These are phyloP conservation scores for Australoheros facetus DNA, from an alignment of 2,797 vertebrate genomes.

Conservation along the genomic window DNA sequence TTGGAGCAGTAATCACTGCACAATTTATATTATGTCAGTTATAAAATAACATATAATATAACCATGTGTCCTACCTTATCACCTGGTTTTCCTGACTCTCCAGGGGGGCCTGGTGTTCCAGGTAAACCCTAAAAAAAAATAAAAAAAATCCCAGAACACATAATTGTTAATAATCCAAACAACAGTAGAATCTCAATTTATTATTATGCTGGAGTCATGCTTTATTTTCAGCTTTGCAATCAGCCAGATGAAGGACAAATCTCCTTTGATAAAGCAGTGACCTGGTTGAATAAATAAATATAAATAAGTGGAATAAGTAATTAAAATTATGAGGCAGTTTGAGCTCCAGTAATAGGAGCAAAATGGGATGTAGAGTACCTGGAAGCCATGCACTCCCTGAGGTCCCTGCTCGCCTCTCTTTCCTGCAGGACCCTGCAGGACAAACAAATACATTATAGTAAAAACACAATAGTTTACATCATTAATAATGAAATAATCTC, in stretches of 20 bases:
- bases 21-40: neutral
- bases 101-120: constrained; percentile 91
- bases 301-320: neutral
- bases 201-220: too few species aligned
- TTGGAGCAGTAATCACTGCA: neutral
- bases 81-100: constrained; percentile 94
- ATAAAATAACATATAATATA: neutral
- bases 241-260: too few species aligned
- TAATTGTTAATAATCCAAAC: neutral
- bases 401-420: constrained; percentile 97
- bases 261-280: neutral
- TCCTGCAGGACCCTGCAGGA: constrained; percentile 87
- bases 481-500: neutral
- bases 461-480: neutral
- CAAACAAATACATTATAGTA: neutral
- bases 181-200: neutral
- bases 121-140: constrained; percentile 88
- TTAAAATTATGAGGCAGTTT: neutral
- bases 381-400: constrained; percentile 92
- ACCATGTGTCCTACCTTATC: constrained; percentile 83
- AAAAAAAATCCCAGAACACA: constrained; percentile 9
- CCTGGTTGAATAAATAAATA: neutral
- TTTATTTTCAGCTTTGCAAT: too few species aligned
- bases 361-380: constrained; percentile 76
- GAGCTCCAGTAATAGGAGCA: neutral